These are phyloP conservation scores for Hypomecis atomaria DNA, from an alignment of 2,888 invertebrate species.

Conservation along the genomic window DNA sequence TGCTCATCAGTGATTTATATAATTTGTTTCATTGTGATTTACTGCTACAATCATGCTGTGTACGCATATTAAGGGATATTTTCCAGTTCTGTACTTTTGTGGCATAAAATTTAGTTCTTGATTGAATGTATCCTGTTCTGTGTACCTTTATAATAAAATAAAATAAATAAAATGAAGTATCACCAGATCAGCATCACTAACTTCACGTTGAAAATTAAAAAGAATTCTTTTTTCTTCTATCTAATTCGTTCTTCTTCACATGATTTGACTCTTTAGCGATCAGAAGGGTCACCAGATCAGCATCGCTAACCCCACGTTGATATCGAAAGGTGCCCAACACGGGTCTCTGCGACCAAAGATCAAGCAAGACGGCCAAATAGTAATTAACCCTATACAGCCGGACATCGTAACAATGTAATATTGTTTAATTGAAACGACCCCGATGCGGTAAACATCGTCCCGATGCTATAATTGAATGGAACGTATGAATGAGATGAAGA, in stretches of 20 bases:
- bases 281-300: slow-evolving; percentile 11
- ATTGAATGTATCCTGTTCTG: too few relatives aligned
- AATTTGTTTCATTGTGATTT: too few relatives aligned
- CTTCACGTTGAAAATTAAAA: slow-evolving; percentile 67
- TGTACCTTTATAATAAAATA: too few relatives aligned
- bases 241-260: too few relatives aligned
- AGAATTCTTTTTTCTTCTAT: too few relatives aligned
- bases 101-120: too few relatives aligned
- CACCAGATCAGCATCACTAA: slow-evolving; percentile 30
- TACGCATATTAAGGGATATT: too few relatives aligned
- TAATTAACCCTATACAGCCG: slow-evolving; percentile 74
- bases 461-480: slow-evolving; percentile 62
- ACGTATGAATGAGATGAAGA: slow-evolving; percentile 49
- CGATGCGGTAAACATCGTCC: slow-evolving; percentile 58
- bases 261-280: neutral
- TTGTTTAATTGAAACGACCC: slow-evolving; percentile 81
- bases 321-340: slow-evolving; percentile 77
- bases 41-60: too few relatives aligned
- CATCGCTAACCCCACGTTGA: slow-evolving; percentile 48
- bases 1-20: too few relatives aligned
- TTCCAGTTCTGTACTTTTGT: too few relatives aligned
- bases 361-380: slow-evolving; percentile 75
- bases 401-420: slow-evolving; percentile 77
- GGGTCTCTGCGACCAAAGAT: slow-evolving; percentile 73
- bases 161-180: too few relatives aligned